A percentile compares a stretch with the other conserved stretches of the same genome.
Evolutionary conservation across 2,797 vertebrate species (phyloP).

Genomic region (Anas capensis): DNA sequence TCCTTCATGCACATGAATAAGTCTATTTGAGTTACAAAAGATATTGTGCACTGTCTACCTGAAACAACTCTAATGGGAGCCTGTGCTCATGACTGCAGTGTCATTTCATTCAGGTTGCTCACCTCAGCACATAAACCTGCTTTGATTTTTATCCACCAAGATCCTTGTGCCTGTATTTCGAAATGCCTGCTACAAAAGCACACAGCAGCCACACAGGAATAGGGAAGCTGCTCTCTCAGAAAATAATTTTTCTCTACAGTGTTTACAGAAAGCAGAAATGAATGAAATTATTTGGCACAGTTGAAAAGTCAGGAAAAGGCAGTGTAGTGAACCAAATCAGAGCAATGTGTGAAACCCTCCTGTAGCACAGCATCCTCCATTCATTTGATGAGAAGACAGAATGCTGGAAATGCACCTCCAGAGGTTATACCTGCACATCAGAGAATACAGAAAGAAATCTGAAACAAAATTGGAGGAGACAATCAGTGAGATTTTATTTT

Average conservation of each 20-base stretch:
- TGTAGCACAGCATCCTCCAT: background rate
- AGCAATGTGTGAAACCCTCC: background rate
- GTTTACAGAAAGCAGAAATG: background rate
- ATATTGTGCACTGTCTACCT: background rate
- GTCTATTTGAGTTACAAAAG: background rate
- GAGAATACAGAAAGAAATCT: background rate
- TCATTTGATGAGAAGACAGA: background rate
- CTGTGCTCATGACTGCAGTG: accelerated
- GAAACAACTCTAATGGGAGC: background rate
- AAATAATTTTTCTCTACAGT: background rate
- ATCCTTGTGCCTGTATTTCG: background rate
- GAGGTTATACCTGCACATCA: background rate
- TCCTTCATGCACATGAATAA: background rate
- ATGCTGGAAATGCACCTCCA: background rate
- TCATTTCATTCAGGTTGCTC: background rate
- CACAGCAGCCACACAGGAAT: background rate
- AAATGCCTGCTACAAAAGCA: background rate
- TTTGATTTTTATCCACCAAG: background rate
- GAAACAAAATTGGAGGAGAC: background rate
- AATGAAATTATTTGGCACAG: background rate
- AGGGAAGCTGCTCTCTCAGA: background rate
- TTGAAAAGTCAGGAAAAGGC: background rate
- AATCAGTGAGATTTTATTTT: conserved; percentile 4
- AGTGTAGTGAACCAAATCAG: background rate
- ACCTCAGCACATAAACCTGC: background rate